A percentile compares a stretch with the other conserved stretches of the same genome.
phyloP scores from a whole-genome alignment of 2,113 vertebrate genomes.

The Oostethus manadensis region DNA sequence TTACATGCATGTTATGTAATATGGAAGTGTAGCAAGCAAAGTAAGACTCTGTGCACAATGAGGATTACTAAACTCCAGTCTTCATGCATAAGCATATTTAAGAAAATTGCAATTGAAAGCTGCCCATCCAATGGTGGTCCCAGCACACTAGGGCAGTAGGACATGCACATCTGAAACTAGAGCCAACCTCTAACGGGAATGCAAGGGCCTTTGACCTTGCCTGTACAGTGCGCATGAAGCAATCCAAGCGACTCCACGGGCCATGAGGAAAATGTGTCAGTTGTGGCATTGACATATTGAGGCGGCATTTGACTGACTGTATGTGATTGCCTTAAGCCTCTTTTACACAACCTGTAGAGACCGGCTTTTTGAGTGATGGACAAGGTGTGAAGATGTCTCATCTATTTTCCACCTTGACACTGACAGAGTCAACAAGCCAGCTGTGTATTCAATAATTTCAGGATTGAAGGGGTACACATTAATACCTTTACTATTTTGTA shows the following conservation, averaged over 20 bases:
- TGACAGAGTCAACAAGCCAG: no score
- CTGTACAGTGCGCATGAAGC: no score
- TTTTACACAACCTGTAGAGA: no score
- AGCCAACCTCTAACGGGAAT: no score
- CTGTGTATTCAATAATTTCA: no score
- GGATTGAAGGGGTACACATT: no score
- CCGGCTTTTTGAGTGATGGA: no score
- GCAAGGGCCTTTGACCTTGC: no score
- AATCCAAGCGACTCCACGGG: conserved; percentile 29
- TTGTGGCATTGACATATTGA: conserved; percentile 14
- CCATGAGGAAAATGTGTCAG: conserved; percentile 29
- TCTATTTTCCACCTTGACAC: no score
- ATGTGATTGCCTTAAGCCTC: conserved; percentile 4
- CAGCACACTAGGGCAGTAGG: conserved; percentile 51
- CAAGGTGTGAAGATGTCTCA: no score
- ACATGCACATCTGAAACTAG: conserved; percentile 48
- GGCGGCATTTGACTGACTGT: conserved; percentile 1
- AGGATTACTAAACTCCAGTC: conserved; percentile 5
- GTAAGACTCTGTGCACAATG: conserved; percentile 19
- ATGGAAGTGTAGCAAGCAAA: conserved; percentile 17
- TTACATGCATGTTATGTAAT: conserved; percentile 55
- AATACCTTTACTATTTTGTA: no score
- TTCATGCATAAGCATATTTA: neutral
- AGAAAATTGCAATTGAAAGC: neutral
- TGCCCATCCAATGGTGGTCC: neutral